Evolutionary conservation across 1,140 invertebrate species (phyloP).

Genomic region (Drosophila azteca): DNA sequence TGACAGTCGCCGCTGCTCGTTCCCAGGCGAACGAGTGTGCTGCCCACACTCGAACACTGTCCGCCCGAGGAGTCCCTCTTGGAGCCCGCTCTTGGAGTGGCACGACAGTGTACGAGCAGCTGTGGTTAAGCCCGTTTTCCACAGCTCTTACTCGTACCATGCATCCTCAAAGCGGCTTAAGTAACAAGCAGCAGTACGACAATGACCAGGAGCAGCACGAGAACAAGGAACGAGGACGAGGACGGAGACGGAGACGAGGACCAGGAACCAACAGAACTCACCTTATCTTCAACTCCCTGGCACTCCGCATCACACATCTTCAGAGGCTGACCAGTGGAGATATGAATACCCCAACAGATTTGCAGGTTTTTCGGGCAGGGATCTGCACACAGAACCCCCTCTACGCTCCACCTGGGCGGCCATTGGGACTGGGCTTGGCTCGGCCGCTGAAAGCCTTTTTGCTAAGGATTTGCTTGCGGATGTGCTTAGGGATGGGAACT

Average conservation of each 20-base stretch:
- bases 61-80: neutral
- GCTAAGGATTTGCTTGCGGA: no score
- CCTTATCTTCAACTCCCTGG: neutral
- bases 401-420: no score
- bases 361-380: neutral
- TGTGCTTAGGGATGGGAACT: no score
- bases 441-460: no score
- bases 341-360: slow-evolving; percentile 24
- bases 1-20: slow-evolving; percentile 42
- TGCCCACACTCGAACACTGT: neutral
- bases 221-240: neutral
- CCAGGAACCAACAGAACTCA: neutral
- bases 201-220: neutral
- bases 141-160: slow-evolving; percentile 29
- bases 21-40: slow-evolving; percentile 6
- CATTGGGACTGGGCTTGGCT: no score
- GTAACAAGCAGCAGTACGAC: neutral
- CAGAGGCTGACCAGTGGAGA: slow-evolving; percentile 18
- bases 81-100: neutral
- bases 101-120: slow-evolving; percentile 21
- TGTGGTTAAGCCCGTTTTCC: slow-evolving; percentile 26
- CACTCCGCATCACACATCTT: neutral
- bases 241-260: neutral
- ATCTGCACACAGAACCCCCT: no score
- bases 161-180: slow-evolving; percentile 46